Evolutionary conservation across 1,140 invertebrate species (phyloP), one percentile per base, ranked within the genome.

Genomic region (Bombus terrestris): DNA sequence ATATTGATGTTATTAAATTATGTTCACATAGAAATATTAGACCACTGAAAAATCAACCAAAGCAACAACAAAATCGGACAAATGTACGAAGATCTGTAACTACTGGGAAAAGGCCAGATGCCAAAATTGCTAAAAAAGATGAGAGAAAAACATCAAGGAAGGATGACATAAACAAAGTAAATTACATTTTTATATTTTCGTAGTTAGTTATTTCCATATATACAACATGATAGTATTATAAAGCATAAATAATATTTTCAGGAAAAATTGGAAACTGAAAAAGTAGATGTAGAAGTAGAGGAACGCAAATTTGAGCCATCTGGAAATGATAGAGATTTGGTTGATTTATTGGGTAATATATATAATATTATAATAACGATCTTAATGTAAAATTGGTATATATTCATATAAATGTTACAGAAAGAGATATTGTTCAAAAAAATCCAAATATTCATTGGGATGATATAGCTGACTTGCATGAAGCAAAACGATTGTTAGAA

Each of bases 401-500:
- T 15, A 62, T 80, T 79, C 77, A 64, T 64, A 12, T 64, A 82
- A 74, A 73, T 39, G 18, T 97, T 86, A 86, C 96, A 97, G 99
- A 99, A 95, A 96, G 99, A 93, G 99, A 99, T 96, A 99, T 99
- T 95, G 97, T 99, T 84, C 98, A 99, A 95, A 99, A 99, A 95
- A 98, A 99, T 96, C 98, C 99, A 32, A 99, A 99, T 95, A 98
- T 99, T 86, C 96, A 97, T 92, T 99, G 99, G 99, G 98, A 98
- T 93, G 99, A 99, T 94, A 99, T 99, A 93, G 99, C 99, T 22
- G 99, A 99, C 96, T 96, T 99, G 72, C 96, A 97, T 35, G 98
- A 99, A 94, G 99, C 99, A 3, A 99, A 99, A 95, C 96, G 98
- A 87, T 94, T 99, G 53, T 95, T 99, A 35, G 98, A 99, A 95